Evolutionary conservation across 1,140 invertebrate genomes (phyloP).

Genomic region (Drosophila baimaii): DNA sequence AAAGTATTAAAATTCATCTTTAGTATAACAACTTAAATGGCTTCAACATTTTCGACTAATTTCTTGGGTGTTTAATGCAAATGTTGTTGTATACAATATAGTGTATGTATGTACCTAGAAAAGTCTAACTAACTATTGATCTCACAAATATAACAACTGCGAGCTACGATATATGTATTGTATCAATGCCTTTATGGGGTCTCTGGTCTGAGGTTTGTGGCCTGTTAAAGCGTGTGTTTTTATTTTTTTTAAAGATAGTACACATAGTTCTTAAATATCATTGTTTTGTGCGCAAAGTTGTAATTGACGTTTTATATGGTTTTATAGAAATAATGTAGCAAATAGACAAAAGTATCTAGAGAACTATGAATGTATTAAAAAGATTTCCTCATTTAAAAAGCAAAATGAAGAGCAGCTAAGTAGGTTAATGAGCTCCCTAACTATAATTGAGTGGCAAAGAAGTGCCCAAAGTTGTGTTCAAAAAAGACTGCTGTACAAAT

Average conservation of each 20-base stretch:
- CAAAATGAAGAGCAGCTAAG: no score
- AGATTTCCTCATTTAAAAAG: not conserved
- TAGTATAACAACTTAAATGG: not conserved
- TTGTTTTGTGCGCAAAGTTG: constrained; percentile 2
- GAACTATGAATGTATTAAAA: not conserved
- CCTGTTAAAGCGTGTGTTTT: constrained; percentile 15
- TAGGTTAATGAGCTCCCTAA: not conserved
- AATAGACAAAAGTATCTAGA: not conserved
- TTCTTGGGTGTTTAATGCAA: not conserved
- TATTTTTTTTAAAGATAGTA: constrained; percentile 1
- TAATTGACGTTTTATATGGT: constrained; percentile 2
- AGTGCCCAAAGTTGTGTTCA: not conserved
- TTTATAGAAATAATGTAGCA: not conserved
- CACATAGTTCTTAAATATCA: constrained; percentile 4
- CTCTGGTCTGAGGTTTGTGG: constrained; percentile 17
- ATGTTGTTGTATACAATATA: constrained; percentile 3
- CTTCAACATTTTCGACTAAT: not conserved
- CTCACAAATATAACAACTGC: constrained; percentile 13
- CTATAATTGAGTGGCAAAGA: constrained; percentile 1
- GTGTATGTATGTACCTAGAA: constrained; percentile 4
- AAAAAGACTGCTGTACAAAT: constrained; percentile 14
- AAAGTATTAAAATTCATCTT: not conserved
- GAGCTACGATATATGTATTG: constrained; percentile 7
- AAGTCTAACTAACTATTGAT: constrained; percentile 10
- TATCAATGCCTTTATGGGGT: not conserved